Percentiles rank a stretch among this genome's conserved stretches.
Conservation (phyloP, 2,888 invertebrate genomes). For the Anoncus sp. region DNA sequence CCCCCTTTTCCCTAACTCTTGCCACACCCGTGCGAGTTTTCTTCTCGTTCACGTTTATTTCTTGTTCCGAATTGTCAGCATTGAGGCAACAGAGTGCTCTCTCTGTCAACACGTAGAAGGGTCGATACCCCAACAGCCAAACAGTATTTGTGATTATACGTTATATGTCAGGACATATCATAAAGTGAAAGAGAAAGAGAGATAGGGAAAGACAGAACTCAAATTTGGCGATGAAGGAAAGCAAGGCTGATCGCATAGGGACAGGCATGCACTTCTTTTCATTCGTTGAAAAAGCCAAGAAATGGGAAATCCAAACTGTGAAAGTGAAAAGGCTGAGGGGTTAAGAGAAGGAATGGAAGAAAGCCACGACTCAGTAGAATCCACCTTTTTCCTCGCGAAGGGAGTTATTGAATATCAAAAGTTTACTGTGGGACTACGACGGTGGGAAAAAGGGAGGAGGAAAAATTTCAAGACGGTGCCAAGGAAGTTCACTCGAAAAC, state of each 20-base stretch:
- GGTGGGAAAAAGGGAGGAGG: conserved; percentile 8
- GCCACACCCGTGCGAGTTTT: conserved; percentile 23
- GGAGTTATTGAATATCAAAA: conserved; percentile 81
- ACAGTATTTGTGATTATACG: conserved; percentile 47
- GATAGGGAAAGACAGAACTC: conserved; percentile 15
- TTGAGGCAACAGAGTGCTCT: conserved; percentile 63
- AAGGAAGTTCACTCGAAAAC: conserved; percentile 80
- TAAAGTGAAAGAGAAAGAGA: conserved; percentile 21
- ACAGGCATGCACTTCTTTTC: conserved; percentile 66
- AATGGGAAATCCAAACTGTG: conserved; percentile 64
- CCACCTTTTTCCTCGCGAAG: conserved; percentile 52
- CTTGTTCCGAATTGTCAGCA: conserved; percentile 44
- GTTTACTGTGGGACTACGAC: conserved; percentile 71
- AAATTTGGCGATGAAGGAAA: conserved; percentile 26
- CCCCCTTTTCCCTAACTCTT: not conserved
- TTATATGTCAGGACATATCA: conserved; percentile 28
- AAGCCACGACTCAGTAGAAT: conserved; percentile 18
- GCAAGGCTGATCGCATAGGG: conserved; percentile 30
- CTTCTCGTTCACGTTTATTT: conserved; percentile 45
- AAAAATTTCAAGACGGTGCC: conserved; percentile 75
- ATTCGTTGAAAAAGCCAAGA: conserved; percentile 68
- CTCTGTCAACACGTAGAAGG: conserved; percentile 57
- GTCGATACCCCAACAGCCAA: conserved; percentile 41
- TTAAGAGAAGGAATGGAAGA: conserved; percentile 7
- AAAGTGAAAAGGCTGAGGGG: not conserved